Evolutionary conservation across 2,888 invertebrate species (phyloP), one percentile per base, ranked within the genome.

Genomic region (Busseola fusca): DNA sequence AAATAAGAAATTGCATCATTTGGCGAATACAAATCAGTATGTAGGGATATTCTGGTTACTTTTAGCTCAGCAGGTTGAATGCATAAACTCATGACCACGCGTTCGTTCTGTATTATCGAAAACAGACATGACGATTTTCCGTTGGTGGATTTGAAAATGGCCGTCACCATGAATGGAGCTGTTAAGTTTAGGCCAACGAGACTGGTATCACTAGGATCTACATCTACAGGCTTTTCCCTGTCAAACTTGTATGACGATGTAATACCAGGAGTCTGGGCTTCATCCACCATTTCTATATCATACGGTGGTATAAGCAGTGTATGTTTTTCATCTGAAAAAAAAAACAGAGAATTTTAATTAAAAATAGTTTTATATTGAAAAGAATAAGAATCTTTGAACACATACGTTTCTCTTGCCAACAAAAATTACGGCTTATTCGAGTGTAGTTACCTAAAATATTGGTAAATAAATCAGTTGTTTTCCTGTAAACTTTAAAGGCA

Each of bases 121-220:
- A 95, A 94, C 9, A 94, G 60, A 64, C 90, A 92, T 12, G 89
- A 78, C 0, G 79, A 67, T n/a, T 68, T 70, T 7, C 72, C 64
- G 25, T 77, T 70, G 10, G 87, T 80, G 2, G 91, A 72, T 76
- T 89, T 91, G 48, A 93, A 90, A 50, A 81, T 80, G 1, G 90
- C 78, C n/a, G 87, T 86, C 60, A 94, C 80, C n/a, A 91, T 82
- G 50, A 91, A 92, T 5, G 92, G 92, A 57, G 81, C 82, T 7
- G 82, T 67, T 18, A 93, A 52, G 30, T 21, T 80, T 45, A 74
- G 69, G 0, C 83, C 67, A 6, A 82, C 37, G 0, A 80, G 57
- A 3, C 14, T 5, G 18, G 64, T 64, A 0, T 2, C 0, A 0
- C 3, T 9, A 0, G 52, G 42, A n/a, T 82, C 27, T 1, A 82